Percentiles rank a stretch among this genome's conserved stretches.
These are phyloP conservation scores for Punctoribates punctum DNA, from an alignment of 2,888 invertebrate genomes.

Conservation along the genomic window DNA sequence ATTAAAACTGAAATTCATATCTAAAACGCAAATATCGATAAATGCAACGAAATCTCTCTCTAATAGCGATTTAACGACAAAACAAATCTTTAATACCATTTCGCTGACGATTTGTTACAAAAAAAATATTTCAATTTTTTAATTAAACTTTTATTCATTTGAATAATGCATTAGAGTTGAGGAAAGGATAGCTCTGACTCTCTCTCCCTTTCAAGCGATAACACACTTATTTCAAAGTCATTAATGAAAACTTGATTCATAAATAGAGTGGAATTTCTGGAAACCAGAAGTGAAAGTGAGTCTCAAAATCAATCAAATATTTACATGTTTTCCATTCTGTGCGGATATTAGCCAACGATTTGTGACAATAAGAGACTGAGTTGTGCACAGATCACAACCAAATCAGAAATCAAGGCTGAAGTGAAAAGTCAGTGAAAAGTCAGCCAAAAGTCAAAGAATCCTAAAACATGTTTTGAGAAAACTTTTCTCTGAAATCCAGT, in stretches of 20 bases:
- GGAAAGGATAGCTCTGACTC: not conserved
- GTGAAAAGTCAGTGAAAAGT: not conserved
- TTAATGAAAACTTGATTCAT: not conserved
- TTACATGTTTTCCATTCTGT: not conserved
- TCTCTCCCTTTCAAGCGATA: not conserved
- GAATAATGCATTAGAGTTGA: not conserved
- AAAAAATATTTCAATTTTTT: not conserved
- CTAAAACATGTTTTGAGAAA: constrained; percentile 8
- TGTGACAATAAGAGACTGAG: not conserved
- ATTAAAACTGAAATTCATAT: not conserved
- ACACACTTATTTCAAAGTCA: constrained; percentile 4
- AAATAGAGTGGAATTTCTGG: not conserved
- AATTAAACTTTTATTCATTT: constrained; percentile 1
- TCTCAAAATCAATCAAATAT: constrained; percentile 1
- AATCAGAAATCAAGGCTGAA: not conserved
- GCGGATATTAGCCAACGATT: not conserved
- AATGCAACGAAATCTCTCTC: not conserved
- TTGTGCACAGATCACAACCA: not conserved
- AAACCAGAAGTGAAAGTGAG: not conserved
- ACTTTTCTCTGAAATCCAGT: not conserved
- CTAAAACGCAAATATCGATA: not conserved
- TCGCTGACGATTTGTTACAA: not conserved
- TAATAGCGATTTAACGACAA: not conserved
- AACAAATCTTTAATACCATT: not conserved
- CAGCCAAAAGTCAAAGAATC: not conserved